Conservation (phyloP, 2,888 invertebrate species). For the Chromoteleia sp. region DNA sequence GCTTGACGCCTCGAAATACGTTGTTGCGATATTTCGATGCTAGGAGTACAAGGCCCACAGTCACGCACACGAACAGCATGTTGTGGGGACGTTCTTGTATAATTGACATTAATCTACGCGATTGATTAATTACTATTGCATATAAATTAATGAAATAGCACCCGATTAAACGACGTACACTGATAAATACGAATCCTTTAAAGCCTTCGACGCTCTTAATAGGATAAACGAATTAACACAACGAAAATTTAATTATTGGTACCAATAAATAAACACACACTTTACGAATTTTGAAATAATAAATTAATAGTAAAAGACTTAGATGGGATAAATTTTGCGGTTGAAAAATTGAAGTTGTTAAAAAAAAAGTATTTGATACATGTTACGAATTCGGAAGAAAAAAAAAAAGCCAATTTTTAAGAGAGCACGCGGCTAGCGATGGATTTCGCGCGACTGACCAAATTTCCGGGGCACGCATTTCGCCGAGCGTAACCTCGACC, state of each 20-base stretch:
- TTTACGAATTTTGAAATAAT: neutral
- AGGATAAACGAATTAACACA: too few relatives aligned
- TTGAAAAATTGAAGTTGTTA: neutral
- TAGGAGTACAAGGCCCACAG: conserved; percentile 81
- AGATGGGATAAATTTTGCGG: neutral
- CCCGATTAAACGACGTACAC: neutral
- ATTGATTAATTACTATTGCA: neutral
- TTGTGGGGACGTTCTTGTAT: conserved; percentile 72
- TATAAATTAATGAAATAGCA: neutral
- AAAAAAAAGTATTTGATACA: neutral
- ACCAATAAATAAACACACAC: too few relatives aligned
- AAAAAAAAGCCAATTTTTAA: conserved; percentile 2
- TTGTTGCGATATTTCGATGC: conserved; percentile 82
- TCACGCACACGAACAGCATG: conserved; percentile 82
- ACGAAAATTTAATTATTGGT: too few relatives aligned
- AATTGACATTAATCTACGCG: conserved; percentile 48
- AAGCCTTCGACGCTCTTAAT: too few relatives aligned
- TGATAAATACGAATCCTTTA: neutral
- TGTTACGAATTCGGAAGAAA: neutral
- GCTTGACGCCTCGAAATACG: conserved; percentile 80
- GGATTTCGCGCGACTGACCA: conserved; percentile 12
- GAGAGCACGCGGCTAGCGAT: neutral
- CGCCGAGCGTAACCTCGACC: neutral
- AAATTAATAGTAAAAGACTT: neutral
- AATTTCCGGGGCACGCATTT: neutral